Base-by-base conservation (phyloP, 37 sponge, comb jelly and placozoan species). In the Axinella damicornis region DNA sequence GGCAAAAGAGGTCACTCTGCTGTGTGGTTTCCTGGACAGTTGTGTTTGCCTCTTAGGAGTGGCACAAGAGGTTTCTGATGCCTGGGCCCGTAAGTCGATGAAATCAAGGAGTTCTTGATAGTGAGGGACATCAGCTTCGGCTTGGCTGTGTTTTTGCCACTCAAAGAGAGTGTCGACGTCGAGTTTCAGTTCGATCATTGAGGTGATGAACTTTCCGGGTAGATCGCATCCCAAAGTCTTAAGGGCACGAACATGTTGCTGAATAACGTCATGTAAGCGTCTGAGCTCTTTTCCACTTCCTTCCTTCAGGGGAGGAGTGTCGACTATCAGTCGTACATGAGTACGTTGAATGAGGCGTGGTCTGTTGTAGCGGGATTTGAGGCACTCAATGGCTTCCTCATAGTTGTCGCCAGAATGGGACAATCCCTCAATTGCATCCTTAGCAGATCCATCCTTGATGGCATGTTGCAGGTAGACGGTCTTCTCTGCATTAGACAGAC, bases 91-190 rank as follows among this genome's bases (percentile, higher is more conserved):
- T 14, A 78, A 62, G 54, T 86, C 86, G 39, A 86, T 71, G 57
- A 85, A 85, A 14, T 75, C 38, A 21, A 85, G 38, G 19, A 85
- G 37, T 18, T 76, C 85, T 35, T 85, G 70, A 33, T 78, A 86
- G 63, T 57, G 79, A 37, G 86, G 86, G 19, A 77, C 79, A 57
- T 58, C 53, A 2, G 72, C 16, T 14, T 34, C n/a, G 16, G 79
- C 36, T 66, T 88, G 88, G 77, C 88, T 81, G 69, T 74, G 73
- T 39, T 40, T 61, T 35, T 86, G 79, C 86, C 86, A 86, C n/a
- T 78, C 79, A 30, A 86, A 85, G 15, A 86, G 63, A 18, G 78
- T 78, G 33, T 57, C 55, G 32, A 24, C 33, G 41, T 86, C 86
- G 1, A 86, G 63, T 54, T 86, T 86, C 28, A 86, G 52, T 40